A percentile compares a stretch with the other conserved stretches of the same genome.
These are phyloP conservation scores for Oreonectes daqikongensis DNA, from an alignment of 2,797 vertebrate species.

Conservation along the genomic window DNA sequence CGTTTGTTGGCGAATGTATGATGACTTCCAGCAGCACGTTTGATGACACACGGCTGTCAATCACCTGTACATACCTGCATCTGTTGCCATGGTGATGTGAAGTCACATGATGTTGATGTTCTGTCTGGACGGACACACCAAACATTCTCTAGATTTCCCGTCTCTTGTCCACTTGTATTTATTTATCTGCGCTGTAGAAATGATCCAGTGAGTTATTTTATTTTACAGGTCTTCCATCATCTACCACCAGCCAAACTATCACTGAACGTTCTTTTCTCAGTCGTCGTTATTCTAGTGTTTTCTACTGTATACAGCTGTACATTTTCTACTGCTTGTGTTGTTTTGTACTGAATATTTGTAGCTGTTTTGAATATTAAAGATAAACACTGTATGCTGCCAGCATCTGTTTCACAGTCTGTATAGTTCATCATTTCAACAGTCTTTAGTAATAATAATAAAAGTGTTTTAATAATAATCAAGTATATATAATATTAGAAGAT, in stretches of 20 bases:
- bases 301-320: conserved; percentile 9
- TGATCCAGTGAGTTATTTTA: background rate
- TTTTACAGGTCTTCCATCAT: background rate
- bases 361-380: conserved; percentile 18
- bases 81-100: background rate
- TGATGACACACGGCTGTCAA: too few species aligned
- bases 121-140: too few species aligned
- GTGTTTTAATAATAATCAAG: too few species aligned
- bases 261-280: background rate
- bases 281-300: background rate
- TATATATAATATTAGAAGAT: too few species aligned
- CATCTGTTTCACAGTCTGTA: conserved; percentile 22
- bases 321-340: conserved; percentile 26
- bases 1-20: background rate
- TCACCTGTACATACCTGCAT: background rate
- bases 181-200: too few species aligned
- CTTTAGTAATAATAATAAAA: too few species aligned
- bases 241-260: background rate
- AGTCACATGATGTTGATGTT: too few species aligned
- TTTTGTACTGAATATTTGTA: conserved; percentile 41
- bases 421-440: conserved; percentile 10
- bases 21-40: background rate
- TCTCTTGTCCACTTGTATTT: background rate
- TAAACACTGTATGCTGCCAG: conserved; percentile 21
- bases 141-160: background rate